Base-by-base conservation (phyloP, 2,888 invertebrate species). In the Melanchra persicariae region DNA sequence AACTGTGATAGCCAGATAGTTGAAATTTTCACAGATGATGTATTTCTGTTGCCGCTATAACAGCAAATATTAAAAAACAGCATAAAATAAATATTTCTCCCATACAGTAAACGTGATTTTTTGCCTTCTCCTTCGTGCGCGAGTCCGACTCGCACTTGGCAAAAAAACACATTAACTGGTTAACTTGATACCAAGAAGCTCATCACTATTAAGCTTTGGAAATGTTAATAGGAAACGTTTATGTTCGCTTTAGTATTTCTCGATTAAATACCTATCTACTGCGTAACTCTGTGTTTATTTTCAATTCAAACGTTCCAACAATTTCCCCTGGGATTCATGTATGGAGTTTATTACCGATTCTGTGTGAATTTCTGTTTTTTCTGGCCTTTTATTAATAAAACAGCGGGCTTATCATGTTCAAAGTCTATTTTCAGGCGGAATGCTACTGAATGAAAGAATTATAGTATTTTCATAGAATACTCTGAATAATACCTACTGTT, bases 241-340 rank as follows among this genome's bases (percentile, higher is more conserved):
- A 54, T 65, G 58, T 40, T 54, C 17, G 30, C 9, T 55, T 30
- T 49, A 34, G 40, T 40, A 47, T 47, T 71, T 22, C n/a, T 65
- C 9, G 30, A 66, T 24, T 34, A 54, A 45, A 67, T 45, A 45
- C 43, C 24, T 17, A 12, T 9, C 7, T 26, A 40, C 7, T 19
- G 9, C 19, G 19, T 22, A 19, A 51, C 10, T 6, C 45, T 62
- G 34, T 12, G 15, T 51, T 64, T 26, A 51, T 45, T n/a, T 51
- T 22, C 26, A 26, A 51, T 63, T 58, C 30, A 57, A 40, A 51
- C 26, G 10, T 7, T 12, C 5, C 19, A 22, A 5, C 26, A 22
- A 74, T 64, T 57, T 65, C 65, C 55, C 47, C 12, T 26, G 57
- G 22, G 57, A 57, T 1, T 7, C 6, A 37, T 34, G 15, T 15